Base-by-base conservation (phyloP, 2,113 vertebrate species). In the Syrmaticus mikado region DNA sequence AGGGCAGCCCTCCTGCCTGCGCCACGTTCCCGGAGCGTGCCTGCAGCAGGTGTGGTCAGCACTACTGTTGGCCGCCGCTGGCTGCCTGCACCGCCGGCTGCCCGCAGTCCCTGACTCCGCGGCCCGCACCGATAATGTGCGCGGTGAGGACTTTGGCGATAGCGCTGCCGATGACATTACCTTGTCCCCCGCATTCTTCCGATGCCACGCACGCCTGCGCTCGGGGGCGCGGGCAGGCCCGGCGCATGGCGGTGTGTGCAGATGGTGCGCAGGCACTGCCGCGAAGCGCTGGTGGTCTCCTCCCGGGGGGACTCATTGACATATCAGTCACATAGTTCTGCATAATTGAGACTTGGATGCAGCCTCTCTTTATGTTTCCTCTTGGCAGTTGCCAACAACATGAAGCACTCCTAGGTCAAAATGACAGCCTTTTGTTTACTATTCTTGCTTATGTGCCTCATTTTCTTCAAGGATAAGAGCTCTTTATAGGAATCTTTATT, bases 21-120 rank as follows among this genome's bases (percentile, higher is more conserved):
- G 97, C 94, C 98, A 98, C 97, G 96, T 98, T 98, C 97, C 97
- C 84, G 96, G 96, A 98, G 97, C 94, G 97, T 97, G 98, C 95
- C 96, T 95, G 94, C 95, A 94, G 94, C 97, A 98, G 97, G 98
- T 98, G 98, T 98, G 98, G 98, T 96, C 98, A 15, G 81, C 95
- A 78, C 91, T 91, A 50, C 94, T 28, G 90, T 77, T 46, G 7
- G 94, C 90, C 90, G 79, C 75, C 46, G 36, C 93, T 89, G 25
- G 34, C 93, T 15, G 90, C 82, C 87, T 61, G 82, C n/a, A 1
- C 77, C 43, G 62, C 82, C 52, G 94, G 90, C 93, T 64, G 95
- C 96, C 94, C 95, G 32, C 93, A 95, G 97, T 97, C 98, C 98
- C 98, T 98, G 98, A 98, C 97, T 96, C 90, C 11, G 2, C 82